Evolutionary conservation across 64 coral and sea anemone species (phyloP).

Genomic region (Pocillopora verrucosa): DNA sequence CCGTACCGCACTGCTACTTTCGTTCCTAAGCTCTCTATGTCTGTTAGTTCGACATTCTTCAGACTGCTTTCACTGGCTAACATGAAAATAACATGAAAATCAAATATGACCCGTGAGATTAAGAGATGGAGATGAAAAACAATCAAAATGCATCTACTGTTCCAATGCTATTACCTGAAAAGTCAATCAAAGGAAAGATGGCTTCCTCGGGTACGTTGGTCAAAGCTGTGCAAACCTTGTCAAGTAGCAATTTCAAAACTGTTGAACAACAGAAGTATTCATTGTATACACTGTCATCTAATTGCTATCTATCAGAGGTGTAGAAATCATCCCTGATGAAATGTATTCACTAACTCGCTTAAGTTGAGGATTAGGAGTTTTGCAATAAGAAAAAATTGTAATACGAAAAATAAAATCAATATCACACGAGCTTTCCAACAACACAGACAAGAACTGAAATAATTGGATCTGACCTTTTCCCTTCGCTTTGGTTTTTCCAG

Average conservation of each 20-base stretch:
- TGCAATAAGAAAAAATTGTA: not conserved
- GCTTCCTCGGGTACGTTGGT: slow-evolving; percentile 94
- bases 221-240: slow-evolving; percentile 68
- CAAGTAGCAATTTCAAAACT: slow-evolving; percentile 79
- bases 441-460: too few relatives aligned
- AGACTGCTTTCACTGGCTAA: slow-evolving; percentile 91
- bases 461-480: slow-evolving; percentile 58
- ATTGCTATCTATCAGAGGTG: too few relatives aligned
- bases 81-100: not conserved
- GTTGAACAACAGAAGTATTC: slow-evolving; percentile 1
- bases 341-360: too few relatives aligned
- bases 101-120: not conserved
- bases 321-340: too few relatives aligned
- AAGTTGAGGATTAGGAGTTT: too few relatives aligned
- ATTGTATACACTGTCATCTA: not conserved
- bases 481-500: slow-evolving; percentile 29
- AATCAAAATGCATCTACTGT: not conserved
- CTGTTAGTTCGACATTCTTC: slow-evolving; percentile 80
- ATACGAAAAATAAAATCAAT: not conserved
- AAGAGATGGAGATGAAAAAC: not conserved
- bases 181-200: slow-evolving; percentile 98
- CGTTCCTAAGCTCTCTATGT: slow-evolving; percentile 79
- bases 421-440: too few relatives aligned
- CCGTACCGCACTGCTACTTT: slow-evolving; percentile 91
- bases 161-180: slow-evolving; percentile 71